Base-by-base conservation (phyloP, 2,113 vertebrate species). In the Pica pica region DNA sequence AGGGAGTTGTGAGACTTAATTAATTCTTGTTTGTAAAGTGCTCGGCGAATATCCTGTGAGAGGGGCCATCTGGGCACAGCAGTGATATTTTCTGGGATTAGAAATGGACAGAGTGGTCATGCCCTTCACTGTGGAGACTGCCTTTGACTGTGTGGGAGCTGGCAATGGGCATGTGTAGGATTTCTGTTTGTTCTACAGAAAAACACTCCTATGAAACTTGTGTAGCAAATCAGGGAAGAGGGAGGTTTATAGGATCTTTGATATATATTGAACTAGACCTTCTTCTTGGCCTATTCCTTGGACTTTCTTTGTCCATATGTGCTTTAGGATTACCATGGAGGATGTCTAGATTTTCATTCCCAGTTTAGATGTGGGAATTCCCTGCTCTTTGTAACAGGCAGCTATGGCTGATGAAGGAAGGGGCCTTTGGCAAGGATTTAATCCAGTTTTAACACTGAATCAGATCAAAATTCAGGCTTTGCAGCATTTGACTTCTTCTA, bases 1-100 rank as follows among this genome's bases (percentile, higher is more conserved):
- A 42, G 95, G 87, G 93, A 95, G 47, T 30, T 83, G 13, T 5
- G 60, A 95, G 90, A 44, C 64, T 94, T 92, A 90, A 95, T 97
- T 97, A 91, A 95, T 83, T 91, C 80, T 61, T 79, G 67, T 75
- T 93, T 55, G 57, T 23, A 2, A 94, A 89, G 87, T 47, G 44
- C 78, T 91, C 9, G 1, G 31, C 0, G 3, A 47, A 30, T 63
- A 67, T 60, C n/a, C 41, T 26, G 67, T 33, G 91, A 49, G 47
- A 76, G 70, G 42, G 81, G 63, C 89, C 35, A 57, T 83, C 87
- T 74, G 81, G 52, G 89, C 53, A 5, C 57, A 14, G 87, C 37
- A 8, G 41, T 52, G 60, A 44, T 68, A 31, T 85, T 65, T 78
- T 56, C 16, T 3, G 16, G 81, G 57, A 28, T 64, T 41, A 64